Base-by-base conservation (phyloP, 2,797 vertebrate species). In the Acropternis orthonyx region DNA sequence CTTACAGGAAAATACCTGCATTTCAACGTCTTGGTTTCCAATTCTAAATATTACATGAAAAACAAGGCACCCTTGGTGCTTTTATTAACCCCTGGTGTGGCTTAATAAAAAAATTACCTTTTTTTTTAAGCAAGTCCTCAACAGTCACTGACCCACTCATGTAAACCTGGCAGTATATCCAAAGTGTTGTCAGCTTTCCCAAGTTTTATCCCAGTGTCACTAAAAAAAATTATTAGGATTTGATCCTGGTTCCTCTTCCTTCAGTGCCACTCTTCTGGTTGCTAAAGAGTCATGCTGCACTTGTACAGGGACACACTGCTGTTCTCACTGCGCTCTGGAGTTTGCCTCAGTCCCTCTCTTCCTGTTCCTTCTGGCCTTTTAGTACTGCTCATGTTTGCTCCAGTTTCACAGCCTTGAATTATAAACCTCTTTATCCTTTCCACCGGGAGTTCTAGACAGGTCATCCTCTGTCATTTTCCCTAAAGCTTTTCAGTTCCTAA, bases 371-470 rank as follows among this genome's bases (percentile, higher is more conserved):
- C 56, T 88, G 69, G 63, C 74, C 77, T 61, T 63, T 74, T 23
- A 71, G 34, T 58, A 32, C 83, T 91, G 77, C 83, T 85, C 4
- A 11, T 68, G 48, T 85, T 94, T 95, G 92, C 74, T 94, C 95
- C 83, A 97, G 41, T 95, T 97, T 93, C 3, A 16, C 93, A 93
- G 95, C 94, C 95, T 97, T 95, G 80, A 96, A 96, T 96, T 95
- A 86, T 79, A 93, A 95, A 93, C 77, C 86, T 95, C 93, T 84
- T 96, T 95, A 88, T 97, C 71, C 79, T 94, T 96, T 92, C 95
- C 71, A 46, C 66, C 0, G 90, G 95, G 94, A 95, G 77, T 92
- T 94, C 77, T 93, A 96, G 94, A 95, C 92, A 88, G 95, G 95
- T 96, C 85, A 71, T 97, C 61, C 94, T 66, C 71, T 7, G 2